Percentiles rank a stretch among this genome's conserved stretches.
Evolutionary conservation across 2,113 vertebrate species (phyloP).

Genomic region (Neodon shergylaensis): DNA sequence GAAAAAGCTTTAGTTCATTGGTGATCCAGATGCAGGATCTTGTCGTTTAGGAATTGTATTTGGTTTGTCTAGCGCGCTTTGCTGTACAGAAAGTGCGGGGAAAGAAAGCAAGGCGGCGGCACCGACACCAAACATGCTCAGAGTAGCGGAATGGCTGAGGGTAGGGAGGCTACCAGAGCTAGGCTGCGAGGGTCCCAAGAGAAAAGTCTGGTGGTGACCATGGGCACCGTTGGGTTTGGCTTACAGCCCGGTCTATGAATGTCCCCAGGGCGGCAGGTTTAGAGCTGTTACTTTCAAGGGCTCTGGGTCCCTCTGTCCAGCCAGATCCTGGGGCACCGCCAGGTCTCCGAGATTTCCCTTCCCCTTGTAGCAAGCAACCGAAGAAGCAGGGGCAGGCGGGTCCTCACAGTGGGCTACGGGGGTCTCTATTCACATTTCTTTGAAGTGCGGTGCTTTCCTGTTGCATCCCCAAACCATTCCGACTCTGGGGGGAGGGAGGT

Average conservation of each 20-base stretch:
- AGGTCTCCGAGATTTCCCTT: neutral
- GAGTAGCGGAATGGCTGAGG: neutral
- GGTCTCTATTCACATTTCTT: slow-evolving; percentile 48
- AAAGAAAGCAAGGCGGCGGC: neutral
- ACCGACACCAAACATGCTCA: neutral
- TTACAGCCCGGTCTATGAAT: neutral
- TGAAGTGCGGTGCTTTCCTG: neutral
- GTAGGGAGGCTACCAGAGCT: neutral
- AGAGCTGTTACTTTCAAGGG: neutral
- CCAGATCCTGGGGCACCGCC: neutral
- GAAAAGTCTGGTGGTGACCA: neutral
- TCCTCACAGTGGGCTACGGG: neutral
- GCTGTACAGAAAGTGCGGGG: neutral
- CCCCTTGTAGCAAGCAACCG: neutral
- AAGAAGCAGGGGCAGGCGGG: neutral
- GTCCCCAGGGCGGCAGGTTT: neutral
- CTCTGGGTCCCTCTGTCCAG: neutral
- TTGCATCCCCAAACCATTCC: neutral
- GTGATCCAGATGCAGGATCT: neutral
- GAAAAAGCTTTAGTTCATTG: neutral
- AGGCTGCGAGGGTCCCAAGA: neutral
- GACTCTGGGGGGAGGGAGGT: slow-evolving; percentile 61
- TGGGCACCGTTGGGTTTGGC: neutral
- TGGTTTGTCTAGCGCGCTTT: neutral
- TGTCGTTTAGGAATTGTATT: neutral